Evolutionary conservation across 1,140 invertebrate species (phyloP).

Genomic region (Drosophila repleta): DNA sequence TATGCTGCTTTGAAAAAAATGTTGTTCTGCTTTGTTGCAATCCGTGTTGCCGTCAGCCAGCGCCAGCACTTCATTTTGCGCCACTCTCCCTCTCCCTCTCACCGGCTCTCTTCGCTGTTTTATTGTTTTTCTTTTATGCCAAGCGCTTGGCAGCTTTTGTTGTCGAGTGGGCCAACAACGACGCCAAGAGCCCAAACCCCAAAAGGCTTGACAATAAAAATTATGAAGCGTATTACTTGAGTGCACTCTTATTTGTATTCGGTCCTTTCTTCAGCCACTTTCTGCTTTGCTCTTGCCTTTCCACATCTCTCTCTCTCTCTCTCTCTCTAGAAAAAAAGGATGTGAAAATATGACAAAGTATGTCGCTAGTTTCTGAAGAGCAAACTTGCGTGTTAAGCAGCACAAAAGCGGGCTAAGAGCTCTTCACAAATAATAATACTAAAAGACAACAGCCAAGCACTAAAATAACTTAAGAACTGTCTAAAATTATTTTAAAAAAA

Average conservation of each 20-base stretch:
- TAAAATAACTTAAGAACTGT: not conserved
- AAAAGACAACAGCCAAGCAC: not conserved
- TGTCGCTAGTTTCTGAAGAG: constrained; percentile 51
- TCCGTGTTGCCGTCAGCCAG: constrained; percentile 8
- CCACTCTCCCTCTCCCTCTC: not conserved
- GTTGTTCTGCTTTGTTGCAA: constrained; percentile 47
- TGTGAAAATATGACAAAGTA: constrained; percentile 40
- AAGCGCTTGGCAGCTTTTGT: constrained; percentile 50
- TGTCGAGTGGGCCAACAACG: constrained; percentile 46
- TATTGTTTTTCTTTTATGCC: constrained; percentile 18
- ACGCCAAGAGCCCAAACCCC: constrained; percentile 39
- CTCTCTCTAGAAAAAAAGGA: constrained; percentile 25
- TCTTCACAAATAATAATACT: constrained; percentile 22
- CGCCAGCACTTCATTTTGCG: constrained; percentile 52
- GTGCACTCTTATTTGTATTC: constrained; percentile 60
- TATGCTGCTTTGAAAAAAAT: constrained; percentile 52
- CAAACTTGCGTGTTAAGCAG: constrained; percentile 58
- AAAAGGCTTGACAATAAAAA: constrained; percentile 58
- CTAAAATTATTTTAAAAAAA: too few species aligned
- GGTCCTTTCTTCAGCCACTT: constrained; percentile 44
- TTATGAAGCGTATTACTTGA: constrained; percentile 62
- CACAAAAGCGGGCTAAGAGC: constrained; percentile 37
- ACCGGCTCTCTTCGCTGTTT: not conserved
- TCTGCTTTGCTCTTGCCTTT: constrained; percentile 15
- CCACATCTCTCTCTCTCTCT: constrained; percentile 17